phyloP scores from a whole-genome alignment of 2,797 vertebrate genomes.

The Ctenochaetus hawaiiensis region DNA sequence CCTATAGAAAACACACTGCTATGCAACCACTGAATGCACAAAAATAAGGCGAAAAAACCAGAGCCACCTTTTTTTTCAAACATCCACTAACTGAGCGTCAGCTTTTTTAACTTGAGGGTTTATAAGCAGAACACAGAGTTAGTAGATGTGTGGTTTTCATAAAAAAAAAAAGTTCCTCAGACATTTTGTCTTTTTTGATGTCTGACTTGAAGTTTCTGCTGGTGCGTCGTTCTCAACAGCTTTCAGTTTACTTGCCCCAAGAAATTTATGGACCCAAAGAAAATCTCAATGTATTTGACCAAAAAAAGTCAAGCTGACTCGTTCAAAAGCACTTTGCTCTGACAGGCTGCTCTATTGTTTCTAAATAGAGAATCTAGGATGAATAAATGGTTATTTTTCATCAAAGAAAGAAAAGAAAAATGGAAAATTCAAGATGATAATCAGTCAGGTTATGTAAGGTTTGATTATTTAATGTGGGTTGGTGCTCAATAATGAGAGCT shows the following conservation, averaged over 20 bases:
- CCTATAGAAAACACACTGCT: constrained; percentile 86
- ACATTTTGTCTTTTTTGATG: neutral
- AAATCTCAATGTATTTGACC: constrained; percentile 1
- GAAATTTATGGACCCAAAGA: neutral
- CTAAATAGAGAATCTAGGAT: neutral
- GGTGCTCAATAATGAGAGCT: too few relatives aligned
- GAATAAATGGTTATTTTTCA: neutral
- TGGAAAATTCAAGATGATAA: neutral
- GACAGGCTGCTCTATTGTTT: neutral
- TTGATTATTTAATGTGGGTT: too few relatives aligned
- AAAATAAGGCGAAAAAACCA: constrained; percentile 84
- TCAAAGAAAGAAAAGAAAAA: neutral
- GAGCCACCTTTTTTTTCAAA: constrained; percentile 69
- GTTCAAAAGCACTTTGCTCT: neutral
- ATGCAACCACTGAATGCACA: constrained; percentile 73
- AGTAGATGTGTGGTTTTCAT: neutral
- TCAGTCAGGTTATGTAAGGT: too few relatives aligned
- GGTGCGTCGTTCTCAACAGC: neutral
- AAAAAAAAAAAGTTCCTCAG: neutral
- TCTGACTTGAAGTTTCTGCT: neutral
- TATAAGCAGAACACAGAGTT: constrained; percentile 47
- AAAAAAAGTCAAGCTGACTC: neutral
- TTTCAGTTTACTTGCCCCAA: neutral
- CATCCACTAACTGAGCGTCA: constrained; percentile 65
- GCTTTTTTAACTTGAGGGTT: constrained; percentile 66